phyloP scores from a whole-genome alignment of 1,140 invertebrate genomes.

The Spodoptera frugiperda region DNA sequence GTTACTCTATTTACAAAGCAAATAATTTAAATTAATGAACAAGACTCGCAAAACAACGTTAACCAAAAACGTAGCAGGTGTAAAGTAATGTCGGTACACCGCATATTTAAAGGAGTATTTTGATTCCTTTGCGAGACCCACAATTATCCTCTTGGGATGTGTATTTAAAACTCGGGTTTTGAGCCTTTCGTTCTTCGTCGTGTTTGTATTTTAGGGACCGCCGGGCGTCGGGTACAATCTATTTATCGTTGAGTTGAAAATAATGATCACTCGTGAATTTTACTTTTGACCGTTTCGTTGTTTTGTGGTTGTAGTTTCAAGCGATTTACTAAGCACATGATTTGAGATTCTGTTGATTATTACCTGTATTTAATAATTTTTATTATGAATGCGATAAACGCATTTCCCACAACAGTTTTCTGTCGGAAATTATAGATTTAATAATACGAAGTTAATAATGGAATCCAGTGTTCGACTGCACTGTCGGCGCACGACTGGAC shows the following conservation, averaged over 20 bases:
- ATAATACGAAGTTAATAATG: too few relatives aligned
- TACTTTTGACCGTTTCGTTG: neutral
- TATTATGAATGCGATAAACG: too few relatives aligned
- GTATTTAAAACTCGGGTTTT: slow-evolving; percentile 38
- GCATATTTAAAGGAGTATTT: slow-evolving; percentile 37
- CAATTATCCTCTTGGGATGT: slow-evolving; percentile 21
- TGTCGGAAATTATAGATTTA: too few relatives aligned
- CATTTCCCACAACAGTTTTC: too few relatives aligned
- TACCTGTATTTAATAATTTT: too few relatives aligned
- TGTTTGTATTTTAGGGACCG: slow-evolving; percentile 15
- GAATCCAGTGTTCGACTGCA: too few relatives aligned
- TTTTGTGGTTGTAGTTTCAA: too few relatives aligned
- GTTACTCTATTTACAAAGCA: slow-evolving; percentile 40
- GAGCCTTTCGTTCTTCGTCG: slow-evolving; percentile 3
- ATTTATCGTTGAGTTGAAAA: neutral
- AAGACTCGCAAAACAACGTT: slow-evolving; percentile 39
- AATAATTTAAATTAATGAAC: slow-evolving; percentile 44
- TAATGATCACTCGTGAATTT: neutral
- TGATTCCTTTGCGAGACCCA: slow-evolving; percentile 38
- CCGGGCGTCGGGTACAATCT: neutral
- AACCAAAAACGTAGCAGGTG: slow-evolving; percentile 34
- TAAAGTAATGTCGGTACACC: slow-evolving; percentile 25
- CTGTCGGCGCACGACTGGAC: too few relatives aligned
- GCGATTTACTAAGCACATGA: too few relatives aligned
- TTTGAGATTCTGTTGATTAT: too few relatives aligned